A percentile compares a stretch with the other conserved stretches of the same genome.
These are phyloP conservation scores for Vimba vimba DNA, from an alignment of 2,113 vertebrate species.

Conservation along the genomic window DNA sequence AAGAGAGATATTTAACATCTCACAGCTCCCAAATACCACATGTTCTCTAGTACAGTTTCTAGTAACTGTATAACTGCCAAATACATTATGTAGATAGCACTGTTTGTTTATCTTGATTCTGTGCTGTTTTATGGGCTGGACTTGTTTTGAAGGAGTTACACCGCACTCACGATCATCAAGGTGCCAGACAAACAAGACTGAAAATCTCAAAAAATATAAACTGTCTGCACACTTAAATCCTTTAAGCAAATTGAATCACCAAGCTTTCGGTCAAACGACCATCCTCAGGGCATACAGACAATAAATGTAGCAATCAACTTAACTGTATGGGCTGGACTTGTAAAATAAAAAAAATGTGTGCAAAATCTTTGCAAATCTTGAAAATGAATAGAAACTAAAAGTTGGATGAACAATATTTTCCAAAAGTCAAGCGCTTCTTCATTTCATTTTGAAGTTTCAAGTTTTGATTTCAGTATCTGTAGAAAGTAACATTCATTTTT, in stretches of 20 bases:
- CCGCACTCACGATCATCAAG: no score
- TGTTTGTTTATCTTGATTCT: neutral
- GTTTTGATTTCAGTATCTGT: neutral
- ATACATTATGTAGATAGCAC: neutral
- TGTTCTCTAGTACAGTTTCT: neutral
- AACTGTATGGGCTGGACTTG: neutral
- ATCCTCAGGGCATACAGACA: no score
- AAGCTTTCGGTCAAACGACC: no score
- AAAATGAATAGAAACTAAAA: neutral
- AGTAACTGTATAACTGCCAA: neutral
- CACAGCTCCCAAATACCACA: neutral
- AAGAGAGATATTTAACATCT: slow-evolving; percentile 18
- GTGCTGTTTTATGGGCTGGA: neutral
- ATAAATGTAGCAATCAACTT: no score
- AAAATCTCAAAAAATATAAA: no score
- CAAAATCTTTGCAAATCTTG: no score
- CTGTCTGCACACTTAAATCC: no score
- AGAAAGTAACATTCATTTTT: neutral
- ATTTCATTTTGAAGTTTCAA: neutral
- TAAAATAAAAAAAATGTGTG: neutral
- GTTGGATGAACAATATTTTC: neutral
- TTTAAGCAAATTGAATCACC: no score
- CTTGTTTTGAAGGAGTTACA: no score
- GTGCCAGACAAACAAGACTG: no score
- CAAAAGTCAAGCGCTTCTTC: no score